Percentiles rank a stretch among this genome's conserved stretches.
phyloP scores from a whole-genome alignment of 2,113 vertebrate genomes.

The Megaceryle torquata region DNA sequence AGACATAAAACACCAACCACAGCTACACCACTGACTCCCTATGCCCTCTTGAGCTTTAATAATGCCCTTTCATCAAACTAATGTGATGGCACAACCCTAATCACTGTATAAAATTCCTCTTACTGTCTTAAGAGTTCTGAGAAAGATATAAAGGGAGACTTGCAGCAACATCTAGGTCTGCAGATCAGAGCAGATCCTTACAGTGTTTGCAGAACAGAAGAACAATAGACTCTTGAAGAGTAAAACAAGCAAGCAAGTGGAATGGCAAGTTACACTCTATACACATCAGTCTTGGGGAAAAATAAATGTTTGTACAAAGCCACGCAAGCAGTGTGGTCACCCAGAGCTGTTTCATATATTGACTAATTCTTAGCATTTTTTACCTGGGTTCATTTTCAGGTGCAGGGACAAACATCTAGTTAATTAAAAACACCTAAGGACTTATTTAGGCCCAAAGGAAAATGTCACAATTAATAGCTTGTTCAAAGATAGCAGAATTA shows the following conservation, averaged over 20 bases:
- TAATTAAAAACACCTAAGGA: not conserved
- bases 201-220: not conserved
- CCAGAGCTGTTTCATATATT: not conserved
- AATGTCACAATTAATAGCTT: not conserved
- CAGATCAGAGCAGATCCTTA: not conserved
- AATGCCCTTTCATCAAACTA: not conserved
- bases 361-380: conserved; percentile 22
- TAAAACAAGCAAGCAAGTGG: not conserved
- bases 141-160: not conserved
- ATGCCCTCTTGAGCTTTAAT: not conserved
- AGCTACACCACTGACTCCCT: not conserved
- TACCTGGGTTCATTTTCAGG: not conserved
- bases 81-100: not conserved
- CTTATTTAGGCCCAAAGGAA: not conserved
- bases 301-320: conserved; percentile 53
- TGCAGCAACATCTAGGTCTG: not conserved
- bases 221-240: not conserved
- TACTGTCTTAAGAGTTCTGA: not conserved
- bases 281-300: not conserved
- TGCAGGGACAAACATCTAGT: not conserved
- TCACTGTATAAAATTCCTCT: not conserved
- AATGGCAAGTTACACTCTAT: not conserved
- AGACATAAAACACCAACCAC: not conserved
- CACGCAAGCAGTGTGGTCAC: not conserved
- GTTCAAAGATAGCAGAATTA: not conserved